A percentile compares a stretch with the other conserved stretches of the same genome.
These are phyloP conservation scores for Nowickia ferox DNA, from an alignment of 2,888 invertebrate genomes.

Conservation along the genomic window DNA sequence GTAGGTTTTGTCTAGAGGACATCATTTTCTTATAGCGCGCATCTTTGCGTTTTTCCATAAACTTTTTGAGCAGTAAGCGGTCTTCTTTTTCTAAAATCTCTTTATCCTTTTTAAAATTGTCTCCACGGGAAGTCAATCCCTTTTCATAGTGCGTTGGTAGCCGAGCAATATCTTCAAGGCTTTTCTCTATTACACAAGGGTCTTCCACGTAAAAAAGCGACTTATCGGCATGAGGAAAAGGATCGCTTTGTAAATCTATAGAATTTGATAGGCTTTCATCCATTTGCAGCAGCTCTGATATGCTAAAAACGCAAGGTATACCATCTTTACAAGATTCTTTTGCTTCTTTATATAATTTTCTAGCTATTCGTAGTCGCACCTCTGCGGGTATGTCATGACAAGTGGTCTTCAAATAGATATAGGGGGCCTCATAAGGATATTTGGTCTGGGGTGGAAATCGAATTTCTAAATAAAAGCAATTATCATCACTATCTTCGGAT, in stretches of 20 bases:
- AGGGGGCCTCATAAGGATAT: slow-evolving; percentile 90
- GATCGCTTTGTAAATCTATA: slow-evolving; percentile 85
- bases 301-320: slow-evolving; percentile 88
- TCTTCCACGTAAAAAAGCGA: slow-evolving; percentile 85
- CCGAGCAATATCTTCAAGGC: slow-evolving; percentile 75
- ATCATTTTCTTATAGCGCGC: slow-evolving; percentile 88
- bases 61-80: slow-evolving; percentile 86
- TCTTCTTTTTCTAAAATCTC: slow-evolving; percentile 86
- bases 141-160: slow-evolving; percentile 87
- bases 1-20: slow-evolving; percentile 86
- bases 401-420: slow-evolving; percentile 87
- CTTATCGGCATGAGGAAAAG: slow-evolving; percentile 85
- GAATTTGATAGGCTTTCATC: slow-evolving; percentile 87
- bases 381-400: slow-evolving; percentile 86
- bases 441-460: slow-evolving; percentile 88
- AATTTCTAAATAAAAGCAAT: slow-evolving; percentile 88
- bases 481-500: slow-evolving; percentile 76
- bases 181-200: neutral
- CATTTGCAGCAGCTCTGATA: slow-evolving; percentile 88
- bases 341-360: slow-evolving; percentile 88
- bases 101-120: slow-evolving; percentile 83
- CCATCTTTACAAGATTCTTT: slow-evolving; percentile 86
- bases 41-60: slow-evolving; percentile 85
- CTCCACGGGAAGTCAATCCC: slow-evolving; percentile 85
- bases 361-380: slow-evolving; percentile 87